Evolutionary conservation across 2,797 vertebrate genomes (phyloP).

Genomic region (Lateolabrax maculatus): DNA sequence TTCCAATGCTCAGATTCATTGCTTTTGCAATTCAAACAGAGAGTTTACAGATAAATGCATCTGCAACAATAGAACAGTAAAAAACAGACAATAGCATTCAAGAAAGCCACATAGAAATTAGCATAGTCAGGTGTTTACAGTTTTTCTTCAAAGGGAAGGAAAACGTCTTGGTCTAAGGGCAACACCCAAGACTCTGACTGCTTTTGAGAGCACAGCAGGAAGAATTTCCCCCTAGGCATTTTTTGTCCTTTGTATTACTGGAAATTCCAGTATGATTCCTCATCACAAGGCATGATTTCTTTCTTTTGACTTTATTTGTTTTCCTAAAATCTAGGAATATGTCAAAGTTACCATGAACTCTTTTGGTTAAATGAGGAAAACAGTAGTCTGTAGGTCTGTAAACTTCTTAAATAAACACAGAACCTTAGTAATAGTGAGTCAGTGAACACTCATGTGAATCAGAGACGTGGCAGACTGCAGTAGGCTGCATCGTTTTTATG

Average conservation of each 20-base stretch:
- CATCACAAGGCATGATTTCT: background rate
- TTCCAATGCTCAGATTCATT: background rate
- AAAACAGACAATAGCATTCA: background rate
- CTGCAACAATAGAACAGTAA: background rate
- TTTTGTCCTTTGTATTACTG: background rate
- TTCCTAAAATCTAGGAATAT: background rate
- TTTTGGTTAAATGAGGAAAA: background rate
- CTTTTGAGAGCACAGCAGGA: background rate
- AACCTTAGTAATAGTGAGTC: background rate
- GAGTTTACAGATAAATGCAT: background rate
- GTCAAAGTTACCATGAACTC: background rate
- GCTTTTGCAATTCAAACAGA: background rate
- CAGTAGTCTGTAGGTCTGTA: constrained; percentile 8
- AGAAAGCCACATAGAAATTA: background rate
- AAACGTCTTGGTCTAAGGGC: background rate
- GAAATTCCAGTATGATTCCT: background rate
- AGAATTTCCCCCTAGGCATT: background rate
- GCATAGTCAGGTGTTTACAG: background rate
- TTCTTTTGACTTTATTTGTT: too few species aligned
- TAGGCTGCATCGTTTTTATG: background rate
- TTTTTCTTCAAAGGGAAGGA: background rate
- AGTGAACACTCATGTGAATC: background rate
- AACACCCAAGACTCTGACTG: background rate
- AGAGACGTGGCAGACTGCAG: background rate
- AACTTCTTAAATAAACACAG: constrained; percentile 38